Conservation (phyloP, 2,888 invertebrate genomes). For the Stratiomys singularior region DNA sequence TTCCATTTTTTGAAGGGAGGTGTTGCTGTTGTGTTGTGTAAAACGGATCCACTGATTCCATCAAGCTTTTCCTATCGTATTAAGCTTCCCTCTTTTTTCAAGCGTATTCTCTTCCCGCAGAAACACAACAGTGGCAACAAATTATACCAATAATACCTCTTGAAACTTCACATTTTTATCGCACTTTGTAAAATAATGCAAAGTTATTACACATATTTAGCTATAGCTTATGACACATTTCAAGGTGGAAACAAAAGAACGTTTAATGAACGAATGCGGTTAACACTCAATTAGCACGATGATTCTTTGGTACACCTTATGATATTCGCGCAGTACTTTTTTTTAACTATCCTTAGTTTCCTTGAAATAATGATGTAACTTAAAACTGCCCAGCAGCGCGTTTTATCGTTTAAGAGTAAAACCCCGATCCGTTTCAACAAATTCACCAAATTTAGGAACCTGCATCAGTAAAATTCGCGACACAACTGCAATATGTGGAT, state of each 20-base stretch:
- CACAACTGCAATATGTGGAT: conserved; percentile 58
- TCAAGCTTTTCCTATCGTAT: conserved; percentile 20
- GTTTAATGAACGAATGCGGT: too few species aligned
- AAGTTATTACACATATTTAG: too few species aligned
- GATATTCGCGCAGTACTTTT: neutral
- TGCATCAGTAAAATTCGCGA: conserved; percentile 63
- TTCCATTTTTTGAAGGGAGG: conserved; percentile 36
- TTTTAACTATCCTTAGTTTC: neutral
- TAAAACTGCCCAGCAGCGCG: neutral
- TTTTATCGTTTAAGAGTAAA: neutral
- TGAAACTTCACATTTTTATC: too few species aligned
- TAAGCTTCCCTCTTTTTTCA: conserved; percentile 19
- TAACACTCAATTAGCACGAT: too few species aligned
- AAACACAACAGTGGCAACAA: neutral
- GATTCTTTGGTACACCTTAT: too few species aligned
- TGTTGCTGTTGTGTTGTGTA: neutral
- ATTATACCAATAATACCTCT: neutral
- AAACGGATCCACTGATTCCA: conserved; percentile 7
- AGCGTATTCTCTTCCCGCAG: neutral
- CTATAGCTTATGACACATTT: too few species aligned
- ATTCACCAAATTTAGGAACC: conserved; percentile 55
- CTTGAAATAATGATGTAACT: neutral
- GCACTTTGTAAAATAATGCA: too few species aligned
- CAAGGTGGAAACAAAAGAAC: too few species aligned
- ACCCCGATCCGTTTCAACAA: neutral